Base-by-base conservation (phyloP, 2,888 invertebrate genomes). In the Protophormia terraenovae region DNA sequence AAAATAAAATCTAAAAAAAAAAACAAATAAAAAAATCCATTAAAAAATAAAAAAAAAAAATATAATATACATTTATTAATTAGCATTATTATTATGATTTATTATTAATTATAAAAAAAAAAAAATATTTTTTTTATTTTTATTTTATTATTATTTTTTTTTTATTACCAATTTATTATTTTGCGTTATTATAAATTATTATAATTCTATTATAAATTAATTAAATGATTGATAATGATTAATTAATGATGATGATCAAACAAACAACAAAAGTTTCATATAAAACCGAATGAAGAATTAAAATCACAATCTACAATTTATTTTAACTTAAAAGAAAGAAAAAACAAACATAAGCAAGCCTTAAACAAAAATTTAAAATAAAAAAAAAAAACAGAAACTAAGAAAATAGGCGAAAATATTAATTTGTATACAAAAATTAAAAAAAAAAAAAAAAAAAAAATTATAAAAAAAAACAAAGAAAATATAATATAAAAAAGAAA, bases 111-210 rank as follows among this genome's bases (percentile, higher is more conserved):
- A n/a, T n/a, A 83, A 29, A 80, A 73, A 80, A 71, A 76, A 50
- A 78, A 79, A 80, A 77, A 79, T 83, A 72, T 83, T 67, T 75
- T 80, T 82, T 85, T 79, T 32, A 60, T 79, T 71, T 78, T 69
- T 62, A 32, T 58, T 67, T 58, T 24, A 24, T 62, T 58, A 32
- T 58, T 69, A 62, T 83, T 73, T 84, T 84, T 88, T 86, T 87
- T 85, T 79, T 86, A 87, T 89, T 89, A 89, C 88, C 89, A 90
- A 88, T 90, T 90, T 90, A 89, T 91, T 91, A 91, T 91, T 91
- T 91, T 90, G 90, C 90, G 89, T 90, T 89, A 91, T 90, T 90
- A 90, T 90, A 90, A 91, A 90, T 91, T 90, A 90, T 90, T 90
- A 90, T 91, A 91, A 91, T 90, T 90, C 88, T 90, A 90, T 87